These are phyloP conservation scores for Poeciliopsis turneri DNA, from an alignment of 2,797 vertebrate genomes.

Conservation along the genomic window DNA sequence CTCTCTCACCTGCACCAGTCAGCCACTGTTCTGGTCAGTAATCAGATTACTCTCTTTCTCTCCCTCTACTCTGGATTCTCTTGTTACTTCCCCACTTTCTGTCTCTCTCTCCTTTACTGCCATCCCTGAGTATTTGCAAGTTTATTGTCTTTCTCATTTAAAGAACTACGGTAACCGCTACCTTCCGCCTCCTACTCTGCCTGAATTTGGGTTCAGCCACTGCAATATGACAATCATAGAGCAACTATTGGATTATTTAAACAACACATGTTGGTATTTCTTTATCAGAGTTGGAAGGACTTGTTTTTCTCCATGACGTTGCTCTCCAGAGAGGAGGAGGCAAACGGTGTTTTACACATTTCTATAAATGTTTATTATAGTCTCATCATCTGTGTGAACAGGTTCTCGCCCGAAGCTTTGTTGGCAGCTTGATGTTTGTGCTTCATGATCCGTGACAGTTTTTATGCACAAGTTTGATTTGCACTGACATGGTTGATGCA, in stretches of 20 bases:
- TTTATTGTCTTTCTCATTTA: no score
- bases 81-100: no score
- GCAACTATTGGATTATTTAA: not conserved
- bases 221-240: not conserved
- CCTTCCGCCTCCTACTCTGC: no score
- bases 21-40: no score
- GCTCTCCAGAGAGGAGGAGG: conserved; percentile 5
- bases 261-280: not conserved
- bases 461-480: conserved; percentile 13
- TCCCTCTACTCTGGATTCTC: no score
- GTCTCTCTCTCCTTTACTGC: no score
- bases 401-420: conserved; percentile 11
- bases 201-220: no score
- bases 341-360: not conserved
- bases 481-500: conserved; percentile 3
- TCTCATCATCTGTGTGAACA: conserved; percentile 12
- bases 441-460: conserved; percentile 25
- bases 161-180: no score
- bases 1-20: no score
- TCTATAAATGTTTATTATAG: conserved; percentile 10
- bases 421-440: conserved; percentile 31
- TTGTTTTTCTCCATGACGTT: not conserved
- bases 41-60: no score
- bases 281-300: not conserved
- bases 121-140: no score